phyloP scores from a whole-genome alignment of 2,113 vertebrate species.

The Chaenocephalus aceratus region DNA sequence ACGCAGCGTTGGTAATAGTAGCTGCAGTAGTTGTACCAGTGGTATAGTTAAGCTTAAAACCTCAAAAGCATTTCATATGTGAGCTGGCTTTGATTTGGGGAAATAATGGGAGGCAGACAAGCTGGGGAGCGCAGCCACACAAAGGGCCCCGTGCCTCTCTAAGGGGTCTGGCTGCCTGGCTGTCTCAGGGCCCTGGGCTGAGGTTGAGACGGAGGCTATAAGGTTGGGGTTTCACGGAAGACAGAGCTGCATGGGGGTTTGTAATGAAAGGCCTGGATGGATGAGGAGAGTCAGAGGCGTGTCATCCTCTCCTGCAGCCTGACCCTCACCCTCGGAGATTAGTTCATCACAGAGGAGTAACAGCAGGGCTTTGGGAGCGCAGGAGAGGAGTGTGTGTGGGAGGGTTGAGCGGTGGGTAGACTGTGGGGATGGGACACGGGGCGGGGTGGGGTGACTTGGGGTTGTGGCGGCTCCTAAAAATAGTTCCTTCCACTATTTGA shows the following conservation, averaged over 20 bases:
- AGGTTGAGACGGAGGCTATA: slow-evolving; percentile 68
- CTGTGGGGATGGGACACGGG: slow-evolving; percentile 35
- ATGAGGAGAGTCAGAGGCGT: slow-evolving; percentile 78
- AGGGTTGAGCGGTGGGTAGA: slow-evolving; percentile 29
- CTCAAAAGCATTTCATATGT: slow-evolving; percentile 82
- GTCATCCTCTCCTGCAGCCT: slow-evolving; percentile 73
- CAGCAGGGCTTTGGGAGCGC: slow-evolving; percentile 31
- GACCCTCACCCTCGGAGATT: slow-evolving; percentile 72
- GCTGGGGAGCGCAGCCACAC: slow-evolving; percentile 73
- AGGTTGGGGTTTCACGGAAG: slow-evolving; percentile 70
- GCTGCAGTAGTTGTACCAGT: slow-evolving; percentile 72
- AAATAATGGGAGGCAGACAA: slow-evolving; percentile 81
- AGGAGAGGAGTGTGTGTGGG: slow-evolving; percentile 28
- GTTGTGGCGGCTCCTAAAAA: slow-evolving; percentile 69
- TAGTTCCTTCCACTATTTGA: slow-evolving; percentile 52
- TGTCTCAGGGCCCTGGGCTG: slow-evolving; percentile 69
- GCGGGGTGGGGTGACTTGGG: slow-evolving; percentile 64
- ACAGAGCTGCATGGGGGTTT: slow-evolving; percentile 61
- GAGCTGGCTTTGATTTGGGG: slow-evolving; percentile 80
- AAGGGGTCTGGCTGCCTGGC: slow-evolving; percentile 75
- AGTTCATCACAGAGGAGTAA: slow-evolving; percentile 56
- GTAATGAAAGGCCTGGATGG: slow-evolving; percentile 77
- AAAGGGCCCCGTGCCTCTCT: slow-evolving; percentile 71
- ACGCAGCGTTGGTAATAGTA: slow-evolving; percentile 72
- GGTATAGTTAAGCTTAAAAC: slow-evolving; percentile 74